Evolutionary conservation across 2,888 invertebrate species (phyloP).

Genomic region (Acleris sparsana): DNA sequence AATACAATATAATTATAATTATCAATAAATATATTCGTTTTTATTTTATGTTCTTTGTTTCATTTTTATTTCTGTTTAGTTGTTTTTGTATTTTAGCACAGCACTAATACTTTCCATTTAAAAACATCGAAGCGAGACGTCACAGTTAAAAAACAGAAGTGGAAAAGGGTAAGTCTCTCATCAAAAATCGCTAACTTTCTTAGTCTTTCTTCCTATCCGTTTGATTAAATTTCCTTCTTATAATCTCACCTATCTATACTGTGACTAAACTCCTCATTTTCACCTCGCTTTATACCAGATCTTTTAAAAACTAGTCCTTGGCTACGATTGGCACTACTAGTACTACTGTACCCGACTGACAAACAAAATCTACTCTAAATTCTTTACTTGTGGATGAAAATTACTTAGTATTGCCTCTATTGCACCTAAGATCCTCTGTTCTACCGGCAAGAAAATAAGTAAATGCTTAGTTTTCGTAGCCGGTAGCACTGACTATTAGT

Average conservation of each 20-base stretch:
- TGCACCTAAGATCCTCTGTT: too few relatives aligned
- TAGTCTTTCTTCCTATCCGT: conserved; percentile 13
- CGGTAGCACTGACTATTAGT: too few relatives aligned
- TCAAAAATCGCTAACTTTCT: conserved; percentile 25
- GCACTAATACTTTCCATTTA: conserved; percentile 23
- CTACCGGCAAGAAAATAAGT: too few relatives aligned
- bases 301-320: conserved; percentile 14
- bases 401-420: too few relatives aligned
- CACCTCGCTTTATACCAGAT: conserved; percentile 25
- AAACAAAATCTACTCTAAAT: too few relatives aligned
- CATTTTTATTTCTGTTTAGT: conserved; percentile 68
- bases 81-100: conserved; percentile 44
- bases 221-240: conserved; percentile 14
- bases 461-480: too few relatives aligned
- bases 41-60: conserved; percentile 81
- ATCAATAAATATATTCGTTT: conserved; percentile 82
- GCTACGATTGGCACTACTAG: conserved; percentile 6
- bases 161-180: conserved; percentile 24
- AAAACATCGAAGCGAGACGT: conserved; percentile 7
- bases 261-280: conserved; percentile 17
- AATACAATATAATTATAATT: conserved; percentile 74
- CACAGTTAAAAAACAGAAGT: conserved; percentile 6
- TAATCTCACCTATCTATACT: conserved; percentile 4
- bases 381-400: not conserved
- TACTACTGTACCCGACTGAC: too few relatives aligned